A percentile compares a stretch with the other conserved stretches of the same genome.
Evolutionary conservation across 1,140 invertebrate genomes (phyloP).

Genomic region (Pteromalus puparum): DNA sequence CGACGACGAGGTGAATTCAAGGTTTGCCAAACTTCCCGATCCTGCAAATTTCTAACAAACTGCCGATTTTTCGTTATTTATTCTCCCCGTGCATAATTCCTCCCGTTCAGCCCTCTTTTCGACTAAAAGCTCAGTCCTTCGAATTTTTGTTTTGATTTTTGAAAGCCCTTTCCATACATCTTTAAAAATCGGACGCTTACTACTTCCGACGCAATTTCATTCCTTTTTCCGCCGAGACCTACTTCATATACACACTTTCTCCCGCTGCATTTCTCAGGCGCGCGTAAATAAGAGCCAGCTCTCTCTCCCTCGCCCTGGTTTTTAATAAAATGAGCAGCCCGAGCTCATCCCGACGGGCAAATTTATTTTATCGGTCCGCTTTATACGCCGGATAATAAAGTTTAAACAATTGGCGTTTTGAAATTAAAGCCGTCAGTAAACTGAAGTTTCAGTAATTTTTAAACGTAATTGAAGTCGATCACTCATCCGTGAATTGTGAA

Average conservation of each 20-base stretch:
- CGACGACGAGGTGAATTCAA: slow-evolving; percentile 37
- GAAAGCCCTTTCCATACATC: no score
- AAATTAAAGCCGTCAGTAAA: not conserved
- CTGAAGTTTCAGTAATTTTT: not conserved
- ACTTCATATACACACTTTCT: not conserved
- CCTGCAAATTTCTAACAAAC: slow-evolving; percentile 21
- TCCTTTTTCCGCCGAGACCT: no score
- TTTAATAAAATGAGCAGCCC: not conserved
- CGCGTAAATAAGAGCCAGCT: no score
- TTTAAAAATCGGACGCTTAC: no score
- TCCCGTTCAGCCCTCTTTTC: not conserved
- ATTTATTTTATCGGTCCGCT: not conserved
- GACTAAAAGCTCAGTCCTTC: not conserved
- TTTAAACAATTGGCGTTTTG: not conserved
- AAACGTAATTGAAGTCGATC: slow-evolving; percentile 6
- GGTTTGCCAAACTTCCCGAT: slow-evolving; percentile 34
- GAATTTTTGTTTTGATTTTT: no score
- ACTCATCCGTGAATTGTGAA: not conserved
- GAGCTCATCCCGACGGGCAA: not conserved
- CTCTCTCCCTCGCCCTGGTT: not conserved
- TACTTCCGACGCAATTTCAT: no score
- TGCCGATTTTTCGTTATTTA: slow-evolving; percentile 5
- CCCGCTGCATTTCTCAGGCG: not conserved
- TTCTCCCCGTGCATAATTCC: not conserved
- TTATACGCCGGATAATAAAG: not conserved